Evolutionary conservation across 2,113 vertebrate species (phyloP), one percentile per base, ranked within the genome.

Genomic region (Stigmatopora argus): DNA sequence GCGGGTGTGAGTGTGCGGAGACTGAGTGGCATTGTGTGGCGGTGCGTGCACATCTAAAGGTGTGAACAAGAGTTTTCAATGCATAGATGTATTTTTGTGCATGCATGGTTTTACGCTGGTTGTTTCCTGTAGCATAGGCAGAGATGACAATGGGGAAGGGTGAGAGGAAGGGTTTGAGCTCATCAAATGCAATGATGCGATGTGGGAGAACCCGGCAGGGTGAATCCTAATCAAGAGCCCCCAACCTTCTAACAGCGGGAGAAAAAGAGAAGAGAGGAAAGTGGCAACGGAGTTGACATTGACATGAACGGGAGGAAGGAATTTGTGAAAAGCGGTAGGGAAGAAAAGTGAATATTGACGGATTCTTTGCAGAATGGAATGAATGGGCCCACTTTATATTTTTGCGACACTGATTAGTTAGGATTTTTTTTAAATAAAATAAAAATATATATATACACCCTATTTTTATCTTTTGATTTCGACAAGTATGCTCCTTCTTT

Each of bases 121-220:
- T 2, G 53, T 49, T 75, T 78, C 83, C 84, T 78, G 81, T 80
- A 65, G 79, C 74, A 75, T 63, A 72, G 67, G 44, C 62, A 64
- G 80, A 53, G 81, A 85, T 65, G 83, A 83, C 76, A 77, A 82
- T 57, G 71, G 67, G 62, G 67, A 75, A 66, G 31, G 5, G 11
- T 10, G 66, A 71, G 19, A 79, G 67, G 67, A 81, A 82, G 62
- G 68, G 73, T 72, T 80, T 65, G 65, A 81, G 83, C 78, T 85
- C 79, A 86, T 88, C 86, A 88, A 85, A 81, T 70, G 80, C 82
- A 87, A 79, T 82, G 79, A 86, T 78, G 81, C 76, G 51, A 75
- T 64, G 77, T 80, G 72, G 72, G 72, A 70, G 66, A 59, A 69
- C 60, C 65, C 68, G 47, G 74, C 75, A 61, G 66, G 56, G 71